Percentiles rank a stretch among this genome's conserved stretches.
These are phyloP conservation scores for Merodon equestris DNA, from an alignment of 2,888 invertebrate species.

Conservation along the genomic window DNA sequence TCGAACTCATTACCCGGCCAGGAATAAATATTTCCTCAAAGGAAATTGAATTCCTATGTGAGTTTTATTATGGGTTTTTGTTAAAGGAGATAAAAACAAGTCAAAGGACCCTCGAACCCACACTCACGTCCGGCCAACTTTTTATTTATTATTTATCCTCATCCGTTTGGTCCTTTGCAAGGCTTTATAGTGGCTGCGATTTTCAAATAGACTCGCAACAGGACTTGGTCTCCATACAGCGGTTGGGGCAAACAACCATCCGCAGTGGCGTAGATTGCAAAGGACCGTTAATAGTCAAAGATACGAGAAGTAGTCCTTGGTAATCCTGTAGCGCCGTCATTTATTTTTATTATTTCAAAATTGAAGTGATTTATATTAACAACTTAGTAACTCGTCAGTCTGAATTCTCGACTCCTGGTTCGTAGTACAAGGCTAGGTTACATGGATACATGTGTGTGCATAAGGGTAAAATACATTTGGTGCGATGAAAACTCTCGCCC, in stretches of 20 bases:
- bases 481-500: slow-evolving; percentile 4
- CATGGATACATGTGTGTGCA: background rate
- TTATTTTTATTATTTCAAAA: slow-evolving; percentile 57
- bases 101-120: background rate
- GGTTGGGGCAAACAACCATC: no score
- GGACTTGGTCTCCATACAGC: slow-evolving; percentile 25
- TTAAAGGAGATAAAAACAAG: slow-evolving; percentile 5
- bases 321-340: slow-evolving; percentile 46
- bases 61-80: slow-evolving; percentile 61
- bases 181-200: background rate
- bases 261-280: background rate
- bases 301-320: slow-evolving; percentile 7
- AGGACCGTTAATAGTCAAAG: slow-evolving; percentile 3
- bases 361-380: slow-evolving; percentile 48
- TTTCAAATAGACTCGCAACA: slow-evolving; percentile 30
- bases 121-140: slow-evolving; percentile 1
- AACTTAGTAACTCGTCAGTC: slow-evolving; percentile 24
- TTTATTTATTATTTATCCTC: slow-evolving; percentile 63
- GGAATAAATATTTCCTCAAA: slow-evolving; percentile 58
- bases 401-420: slow-evolving; percentile 13
- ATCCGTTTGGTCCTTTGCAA: slow-evolving; percentile 34
- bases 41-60: slow-evolving; percentile 68
- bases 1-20: slow-evolving; percentile 57
- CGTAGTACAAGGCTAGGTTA: background rate
- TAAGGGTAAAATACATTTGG: background rate